phyloP scores from a whole-genome alignment of 2,797 vertebrate genomes.

The Gephyroberyx darwinii region DNA sequence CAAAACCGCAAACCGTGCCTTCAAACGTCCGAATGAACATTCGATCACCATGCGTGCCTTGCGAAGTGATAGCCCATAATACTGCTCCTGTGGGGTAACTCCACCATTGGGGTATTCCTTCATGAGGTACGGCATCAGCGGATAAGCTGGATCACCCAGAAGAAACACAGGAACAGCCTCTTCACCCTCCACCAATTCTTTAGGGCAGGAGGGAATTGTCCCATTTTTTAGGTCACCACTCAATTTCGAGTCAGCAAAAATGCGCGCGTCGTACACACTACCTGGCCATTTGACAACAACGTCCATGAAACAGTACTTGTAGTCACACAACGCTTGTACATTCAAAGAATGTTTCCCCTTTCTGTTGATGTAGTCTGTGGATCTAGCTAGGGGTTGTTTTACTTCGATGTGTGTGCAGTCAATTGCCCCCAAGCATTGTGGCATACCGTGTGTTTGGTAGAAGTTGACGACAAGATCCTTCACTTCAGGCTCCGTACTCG shows the following conservation, averaged over 20 bases:
- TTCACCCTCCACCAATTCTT: slow-evolving; percentile 9
- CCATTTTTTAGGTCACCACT: slow-evolving; percentile 18
- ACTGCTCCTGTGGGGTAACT: slow-evolving; percentile 19
- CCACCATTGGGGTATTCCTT: slow-evolving; percentile 21
- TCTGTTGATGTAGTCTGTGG: slow-evolving; percentile 31
- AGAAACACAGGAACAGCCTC: slow-evolving; percentile 8
- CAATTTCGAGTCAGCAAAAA: slow-evolving; percentile 25
- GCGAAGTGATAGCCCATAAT: slow-evolving; percentile 16
- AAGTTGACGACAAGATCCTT: slow-evolving; percentile 22
- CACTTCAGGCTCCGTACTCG: slow-evolving; percentile 19
- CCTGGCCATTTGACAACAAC: slow-evolving; percentile 25
- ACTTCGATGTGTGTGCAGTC: slow-evolving; percentile 34
- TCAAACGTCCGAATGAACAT: slow-evolving; percentile 26
- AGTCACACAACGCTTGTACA: slow-evolving; percentile 27
- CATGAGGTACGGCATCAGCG: slow-evolving; percentile 14
- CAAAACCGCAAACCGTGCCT: slow-evolving; percentile 31
- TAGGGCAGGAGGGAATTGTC: slow-evolving; percentile 21
- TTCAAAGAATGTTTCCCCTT: slow-evolving; percentile 25
- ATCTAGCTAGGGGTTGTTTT: slow-evolving; percentile 28
- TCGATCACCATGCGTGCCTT: slow-evolving; percentile 18
- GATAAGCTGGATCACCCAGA: slow-evolving; percentile 3
- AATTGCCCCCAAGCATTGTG: slow-evolving; percentile 22
- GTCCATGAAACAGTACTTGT: background rate
- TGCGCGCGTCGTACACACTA: background rate
- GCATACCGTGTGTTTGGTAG: slow-evolving; percentile 24